phyloP scores from a whole-genome alignment of 2,888 invertebrate species.

The Neoascia interrupta region DNA sequence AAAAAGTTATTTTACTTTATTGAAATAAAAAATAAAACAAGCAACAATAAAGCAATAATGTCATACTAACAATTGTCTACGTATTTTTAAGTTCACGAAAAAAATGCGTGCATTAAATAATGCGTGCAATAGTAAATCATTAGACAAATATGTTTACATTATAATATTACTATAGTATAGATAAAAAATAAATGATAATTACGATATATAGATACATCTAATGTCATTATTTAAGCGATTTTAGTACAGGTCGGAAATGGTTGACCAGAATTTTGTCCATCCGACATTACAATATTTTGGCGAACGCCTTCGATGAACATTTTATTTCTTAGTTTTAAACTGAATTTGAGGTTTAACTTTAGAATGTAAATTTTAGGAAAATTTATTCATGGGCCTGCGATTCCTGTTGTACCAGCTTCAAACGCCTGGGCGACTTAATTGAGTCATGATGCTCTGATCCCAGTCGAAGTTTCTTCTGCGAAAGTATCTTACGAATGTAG shows the following conservation, averaged over 20 bases:
- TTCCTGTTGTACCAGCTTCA: conserved; percentile 94
- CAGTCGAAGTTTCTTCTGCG: conserved; percentile 86
- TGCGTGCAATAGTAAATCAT: conserved; percentile 46
- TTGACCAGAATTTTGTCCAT: conserved; percentile 12
- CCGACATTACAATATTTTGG: conserved; percentile 54
- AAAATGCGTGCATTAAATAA: conserved; percentile 15
- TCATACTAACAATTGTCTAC: neutral
- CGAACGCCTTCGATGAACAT: conserved; percentile 63
- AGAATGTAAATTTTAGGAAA: conserved; percentile 4
- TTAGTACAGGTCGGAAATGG: conserved; percentile 3
- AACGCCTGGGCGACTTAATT: conserved; percentile 91
- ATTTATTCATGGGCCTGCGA: conserved; percentile 92
- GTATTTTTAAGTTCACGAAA: neutral
- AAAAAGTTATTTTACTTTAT: conserved; percentile 4
- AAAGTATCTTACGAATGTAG: conserved; percentile 90
- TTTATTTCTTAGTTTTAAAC: conserved; percentile 15
- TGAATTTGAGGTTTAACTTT: conserved; percentile 31
- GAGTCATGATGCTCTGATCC: conserved; percentile 89
- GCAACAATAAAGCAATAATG: neutral
- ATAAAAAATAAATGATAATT: conserved; percentile 23
- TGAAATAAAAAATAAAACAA: conserved; percentile 14
- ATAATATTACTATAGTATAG: no score
- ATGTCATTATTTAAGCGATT: conserved; percentile 55
- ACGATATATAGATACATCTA: conserved; percentile 47
- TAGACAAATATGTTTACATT: conserved; percentile 25